Percentiles rank a stretch among this genome's conserved stretches.
Evolutionary conservation across 1,140 invertebrate species (phyloP).

Genomic region (Aphaenogaster rudis): DNA sequence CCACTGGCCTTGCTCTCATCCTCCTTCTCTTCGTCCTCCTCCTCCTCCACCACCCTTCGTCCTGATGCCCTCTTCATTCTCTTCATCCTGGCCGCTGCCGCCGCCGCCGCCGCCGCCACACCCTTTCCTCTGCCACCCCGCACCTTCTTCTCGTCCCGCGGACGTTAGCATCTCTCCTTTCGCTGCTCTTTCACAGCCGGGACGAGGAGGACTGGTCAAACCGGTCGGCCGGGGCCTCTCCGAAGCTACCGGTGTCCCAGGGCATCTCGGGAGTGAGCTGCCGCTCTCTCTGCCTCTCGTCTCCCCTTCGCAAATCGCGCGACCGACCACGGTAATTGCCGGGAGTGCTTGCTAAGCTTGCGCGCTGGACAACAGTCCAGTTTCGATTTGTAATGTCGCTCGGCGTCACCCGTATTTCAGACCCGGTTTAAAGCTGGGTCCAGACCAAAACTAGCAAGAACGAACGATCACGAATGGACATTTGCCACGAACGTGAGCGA

Average conservation of each 20-base stretch:
- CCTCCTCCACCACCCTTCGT: conserved; percentile 44
- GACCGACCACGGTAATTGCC: conserved; percentile 49
- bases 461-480: not conserved
- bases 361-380: conserved; percentile 54
- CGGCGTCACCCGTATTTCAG: not conserved
- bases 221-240: conserved; percentile 65
- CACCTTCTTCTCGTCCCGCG: conserved; percentile 13
- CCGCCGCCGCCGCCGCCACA: conserved; percentile 40
- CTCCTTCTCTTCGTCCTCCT: conserved; percentile 5
- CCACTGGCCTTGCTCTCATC: conserved; percentile 55
- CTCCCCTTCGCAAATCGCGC: conserved; percentile 11
- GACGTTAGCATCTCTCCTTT: conserved; percentile 62
- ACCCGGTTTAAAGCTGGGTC: not conserved
- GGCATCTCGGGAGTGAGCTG: conserved; percentile 52
- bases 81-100: conserved; percentile 22
- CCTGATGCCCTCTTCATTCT: conserved; percentile 30
- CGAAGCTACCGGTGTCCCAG: conserved; percentile 68
- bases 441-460: not conserved
- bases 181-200: conserved; percentile 64
- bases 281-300: conserved; percentile 4
- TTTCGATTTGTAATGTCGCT: conserved; percentile 57
- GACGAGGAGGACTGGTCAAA: conserved; percentile 63
- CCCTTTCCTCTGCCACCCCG: conserved; percentile 15
- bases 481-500: not conserved
- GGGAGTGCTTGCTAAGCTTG: conserved; percentile 38